Base-by-base conservation (phyloP, 1,140 invertebrate species). In the Meloidogyne floridensis region DNA sequence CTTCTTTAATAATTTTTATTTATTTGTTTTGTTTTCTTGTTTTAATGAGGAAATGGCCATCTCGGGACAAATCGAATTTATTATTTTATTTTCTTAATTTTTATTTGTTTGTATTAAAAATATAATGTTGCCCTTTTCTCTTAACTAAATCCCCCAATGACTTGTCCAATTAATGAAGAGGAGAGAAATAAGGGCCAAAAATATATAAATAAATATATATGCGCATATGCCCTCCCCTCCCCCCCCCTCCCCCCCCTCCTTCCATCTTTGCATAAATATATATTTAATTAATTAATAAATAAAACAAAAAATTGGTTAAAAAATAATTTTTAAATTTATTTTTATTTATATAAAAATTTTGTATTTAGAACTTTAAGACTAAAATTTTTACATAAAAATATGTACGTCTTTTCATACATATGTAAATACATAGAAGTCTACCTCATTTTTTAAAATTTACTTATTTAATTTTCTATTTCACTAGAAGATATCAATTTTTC, bases 1-100 rank as follows among this genome's bases (percentile, higher is more conserved):
- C n/a, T n/a, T n/a, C 4, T 65, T 65, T 65, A 65, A 6, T 65
- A 65, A 65, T 65, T 65, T 65, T 65, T 65, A 65, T 3, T 15
- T 65, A n/a, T 65, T 65, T 65, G 47, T 47, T 47, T 47, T 47
- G 4, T 65, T 5, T n/a, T 65, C 15, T 65, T 65, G n/a, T n/a
- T n/a, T 65, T 65, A 65, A 65, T 65, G 59, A 65, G 59, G 59
- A 65, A 65, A 65, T 65, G 59, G 59, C 15, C 59, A 65, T 65
- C 59, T 65, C 59, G 59, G 59, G 59, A 65, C 59, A 65, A 65
- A 65, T 65, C 59, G 59, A 65, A 65, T 65, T 65, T 65, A 65
- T 65, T 65, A 6, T 47, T 47, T 47, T 47, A 32, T 32, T 32
- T 32, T 47, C 47, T 47, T 47, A 47, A 47, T 47, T 47, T n/a